Conservation (phyloP, 2,888 invertebrate genomes). For the Lamellibrachia satsuma region DNA sequence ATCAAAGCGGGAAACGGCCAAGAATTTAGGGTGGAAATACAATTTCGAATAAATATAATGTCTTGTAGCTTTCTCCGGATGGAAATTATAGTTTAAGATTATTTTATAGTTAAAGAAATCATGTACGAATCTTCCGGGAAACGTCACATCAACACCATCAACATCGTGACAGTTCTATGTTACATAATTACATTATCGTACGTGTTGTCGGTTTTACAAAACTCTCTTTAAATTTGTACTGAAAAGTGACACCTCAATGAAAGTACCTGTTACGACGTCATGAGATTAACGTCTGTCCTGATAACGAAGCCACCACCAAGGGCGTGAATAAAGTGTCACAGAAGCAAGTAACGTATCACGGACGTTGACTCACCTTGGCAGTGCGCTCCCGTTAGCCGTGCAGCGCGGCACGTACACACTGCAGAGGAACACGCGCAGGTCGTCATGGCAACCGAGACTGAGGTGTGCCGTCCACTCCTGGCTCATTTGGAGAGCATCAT, state of each 20-base stretch:
- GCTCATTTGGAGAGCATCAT: background rate
- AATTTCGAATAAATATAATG: too few species aligned
- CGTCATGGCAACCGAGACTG: background rate
- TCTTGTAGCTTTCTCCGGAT: too few species aligned
- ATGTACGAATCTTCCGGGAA: background rate
- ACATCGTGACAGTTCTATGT: background rate
- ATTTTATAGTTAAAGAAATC: background rate
- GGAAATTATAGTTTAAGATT: too few species aligned
- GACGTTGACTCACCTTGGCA: background rate
- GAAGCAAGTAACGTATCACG: background rate
- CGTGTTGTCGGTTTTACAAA: background rate
- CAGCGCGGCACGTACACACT: conserved; percentile 17
- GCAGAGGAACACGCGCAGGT: background rate
- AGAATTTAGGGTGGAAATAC: too few species aligned
- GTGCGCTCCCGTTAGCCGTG: background rate
- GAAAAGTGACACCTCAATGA: background rate
- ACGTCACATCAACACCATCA: background rate
- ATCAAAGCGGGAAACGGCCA: too few species aligned
- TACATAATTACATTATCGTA: background rate
- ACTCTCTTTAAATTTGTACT: background rate
- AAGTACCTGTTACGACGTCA: background rate
- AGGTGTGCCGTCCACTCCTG: conserved; percentile 3
- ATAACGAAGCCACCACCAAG: background rate
- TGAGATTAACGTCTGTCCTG: background rate
- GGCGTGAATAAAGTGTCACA: background rate